Percentiles rank a stretch among this genome's conserved stretches.
These are phyloP conservation scores for Parazoanthus darwini DNA, from an alignment of 92 coral and sea anemone genomes.

Conservation along the genomic window DNA sequence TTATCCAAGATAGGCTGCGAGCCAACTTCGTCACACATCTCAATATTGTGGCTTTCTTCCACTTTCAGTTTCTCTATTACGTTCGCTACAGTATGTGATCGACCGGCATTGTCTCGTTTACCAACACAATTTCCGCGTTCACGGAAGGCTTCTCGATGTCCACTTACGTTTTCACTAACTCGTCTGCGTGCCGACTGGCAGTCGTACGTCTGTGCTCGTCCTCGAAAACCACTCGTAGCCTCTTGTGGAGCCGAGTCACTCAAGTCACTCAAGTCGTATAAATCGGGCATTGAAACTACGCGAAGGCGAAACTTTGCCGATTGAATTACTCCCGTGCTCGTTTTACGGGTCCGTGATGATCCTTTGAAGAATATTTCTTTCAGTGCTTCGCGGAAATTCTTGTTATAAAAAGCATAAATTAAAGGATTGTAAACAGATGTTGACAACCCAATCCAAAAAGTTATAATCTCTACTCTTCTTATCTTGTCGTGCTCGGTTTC, in stretches of 20 bases:
- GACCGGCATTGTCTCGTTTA: not conserved
- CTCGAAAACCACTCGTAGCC: not conserved
- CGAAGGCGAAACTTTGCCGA: constrained; percentile 30
- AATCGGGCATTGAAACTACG: constrained; percentile 37
- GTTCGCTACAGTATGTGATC: not conserved
- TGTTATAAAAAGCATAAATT: constrained; percentile 77
- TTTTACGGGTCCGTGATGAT: not conserved
- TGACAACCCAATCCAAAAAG: constrained; percentile 79
- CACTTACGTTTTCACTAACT: not conserved
- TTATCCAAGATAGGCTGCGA: not conserved
- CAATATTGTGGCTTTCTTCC: not conserved
- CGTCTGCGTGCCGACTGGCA: not conserved
- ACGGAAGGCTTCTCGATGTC: not conserved
- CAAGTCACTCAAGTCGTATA: not conserved
- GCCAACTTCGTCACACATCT: not conserved
- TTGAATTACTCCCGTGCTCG: not conserved
- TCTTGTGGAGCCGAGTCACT: not conserved
- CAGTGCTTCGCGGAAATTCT: constrained; percentile 76
- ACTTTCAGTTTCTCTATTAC: not conserved
- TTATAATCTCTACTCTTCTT: constrained; percentile 59
- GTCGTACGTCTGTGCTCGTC: constrained; percentile 11
- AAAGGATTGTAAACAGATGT: constrained; percentile 78
- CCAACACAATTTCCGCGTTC: not conserved
- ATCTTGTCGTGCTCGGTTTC: constrained; percentile 39
- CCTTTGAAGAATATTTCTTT: constrained; percentile 52